Percentiles rank a stretch among this genome's conserved stretches.
phyloP scores from a whole-genome alignment of 2,797 vertebrate genomes.

The Diplodus puntazzo region DNA sequence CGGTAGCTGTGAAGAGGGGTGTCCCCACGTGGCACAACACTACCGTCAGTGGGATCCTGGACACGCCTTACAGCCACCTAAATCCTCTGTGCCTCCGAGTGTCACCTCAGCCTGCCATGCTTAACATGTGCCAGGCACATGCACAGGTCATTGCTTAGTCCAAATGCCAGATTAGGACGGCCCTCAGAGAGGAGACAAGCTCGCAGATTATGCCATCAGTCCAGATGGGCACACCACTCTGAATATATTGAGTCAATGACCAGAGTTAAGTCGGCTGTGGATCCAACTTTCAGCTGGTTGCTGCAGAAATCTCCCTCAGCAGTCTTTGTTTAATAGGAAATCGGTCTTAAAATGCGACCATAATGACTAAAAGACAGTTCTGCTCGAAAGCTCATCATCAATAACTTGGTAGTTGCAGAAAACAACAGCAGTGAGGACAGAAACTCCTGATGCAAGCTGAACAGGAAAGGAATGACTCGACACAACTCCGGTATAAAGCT shows the following conservation, averaged over 20 bases:
- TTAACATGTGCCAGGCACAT: conserved; percentile 53
- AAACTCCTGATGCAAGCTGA: conserved; percentile 57
- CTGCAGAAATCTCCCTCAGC: conserved; percentile 23
- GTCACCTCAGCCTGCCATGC: conserved; percentile 33
- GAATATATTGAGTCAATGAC: conserved; percentile 49
- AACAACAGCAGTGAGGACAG: conserved; percentile 29
- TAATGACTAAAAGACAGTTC: conserved; percentile 3
- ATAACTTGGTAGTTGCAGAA: conserved; percentile 37
- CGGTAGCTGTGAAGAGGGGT: conserved; percentile 31
- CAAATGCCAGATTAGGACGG: conserved; percentile 71
- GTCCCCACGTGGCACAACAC: conserved; percentile 36
- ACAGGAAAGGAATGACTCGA: conserved; percentile 62
- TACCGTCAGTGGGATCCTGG: conserved; percentile 35
- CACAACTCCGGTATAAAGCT: conserved; percentile 47
- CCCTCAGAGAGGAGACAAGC: conserved; percentile 52
- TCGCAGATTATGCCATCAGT: conserved; percentile 70
- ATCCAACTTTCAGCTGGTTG: conserved; percentile 39
- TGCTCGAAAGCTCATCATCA: conserved; percentile 33
- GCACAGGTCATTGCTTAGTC: conserved; percentile 51
- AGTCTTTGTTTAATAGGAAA: conserved; percentile 21
- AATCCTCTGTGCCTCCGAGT: conserved; percentile 44
- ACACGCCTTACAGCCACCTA: conserved; percentile 35
- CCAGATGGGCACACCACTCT: conserved; percentile 70
- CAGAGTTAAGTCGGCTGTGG: conserved; percentile 38
- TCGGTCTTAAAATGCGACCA: conserved; percentile 18